These are phyloP conservation scores for Pocillopora grandis DNA, from an alignment of 92 coral and sea anemone species.

Conservation along the genomic window DNA sequence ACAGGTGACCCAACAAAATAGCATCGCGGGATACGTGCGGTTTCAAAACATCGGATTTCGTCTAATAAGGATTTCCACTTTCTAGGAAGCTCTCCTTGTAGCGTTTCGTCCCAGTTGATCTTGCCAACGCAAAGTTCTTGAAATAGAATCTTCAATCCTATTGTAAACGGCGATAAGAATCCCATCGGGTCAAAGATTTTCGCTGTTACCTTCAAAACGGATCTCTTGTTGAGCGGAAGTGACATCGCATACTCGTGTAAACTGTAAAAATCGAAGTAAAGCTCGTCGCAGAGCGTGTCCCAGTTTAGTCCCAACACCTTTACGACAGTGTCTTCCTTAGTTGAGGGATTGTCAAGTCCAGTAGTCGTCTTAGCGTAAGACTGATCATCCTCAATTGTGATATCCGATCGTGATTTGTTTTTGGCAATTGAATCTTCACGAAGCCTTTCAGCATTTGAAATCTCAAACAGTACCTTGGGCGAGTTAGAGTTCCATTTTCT, in stretches of 20 bases:
- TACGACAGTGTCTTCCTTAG: neutral
- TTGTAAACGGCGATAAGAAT: conserved; percentile 54
- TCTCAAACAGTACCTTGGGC: conserved; percentile 1
- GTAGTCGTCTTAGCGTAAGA: conserved; percentile 42
- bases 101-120: conserved; percentile 61
- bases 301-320: conserved; percentile 22
- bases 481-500: conserved; percentile 69
- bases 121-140: conserved; percentile 67
- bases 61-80: conserved; percentile 48
- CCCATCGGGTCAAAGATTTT: conserved; percentile 78
- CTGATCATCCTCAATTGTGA: conserved; percentile 42
- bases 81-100: conserved; percentile 41
- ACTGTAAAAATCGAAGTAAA: conserved; percentile 46
- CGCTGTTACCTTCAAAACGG: conserved; percentile 63
- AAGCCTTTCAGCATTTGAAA: conserved; percentile 6
- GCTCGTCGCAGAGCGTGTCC: conserved; percentile 32
- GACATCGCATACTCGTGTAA: conserved; percentile 40
- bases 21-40: conserved; percentile 55
- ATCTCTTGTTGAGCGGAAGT: conserved; percentile 70
- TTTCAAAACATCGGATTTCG: conserved; percentile 40
- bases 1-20: conserved; percentile 33
- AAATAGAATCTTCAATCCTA: conserved; percentile 64
- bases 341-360: conserved; percentile 31
- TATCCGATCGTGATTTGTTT: neutral
- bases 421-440: conserved; percentile 14